Evolutionary conservation across 2,797 vertebrate genomes (phyloP).

Genomic region (Ptychobarbus kaznakovi): DNA sequence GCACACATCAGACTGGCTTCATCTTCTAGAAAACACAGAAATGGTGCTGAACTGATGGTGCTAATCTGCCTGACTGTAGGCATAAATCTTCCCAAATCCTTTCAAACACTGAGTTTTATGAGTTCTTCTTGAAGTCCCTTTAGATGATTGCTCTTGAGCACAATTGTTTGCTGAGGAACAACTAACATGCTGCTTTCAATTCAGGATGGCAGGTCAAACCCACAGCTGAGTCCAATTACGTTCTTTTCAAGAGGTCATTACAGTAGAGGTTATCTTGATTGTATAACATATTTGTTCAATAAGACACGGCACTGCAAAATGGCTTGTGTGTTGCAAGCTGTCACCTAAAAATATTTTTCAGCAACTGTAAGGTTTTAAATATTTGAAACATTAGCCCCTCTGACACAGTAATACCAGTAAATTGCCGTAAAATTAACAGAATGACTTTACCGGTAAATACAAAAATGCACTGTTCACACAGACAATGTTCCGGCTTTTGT

Average conservation of each 20-base stretch:
- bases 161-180: constrained; percentile 15
- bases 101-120: constrained; percentile 18
- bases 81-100: constrained; percentile 30
- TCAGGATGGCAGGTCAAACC: constrained; percentile 17
- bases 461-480: no score
- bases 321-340: background rate
- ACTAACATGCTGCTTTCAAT: constrained; percentile 18
- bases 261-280: constrained; percentile 26
- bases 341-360: background rate
- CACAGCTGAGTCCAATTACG: constrained; percentile 27
- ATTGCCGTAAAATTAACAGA: no score
- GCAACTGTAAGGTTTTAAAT: background rate
- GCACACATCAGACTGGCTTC: constrained; percentile 1
- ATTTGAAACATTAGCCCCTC: background rate
- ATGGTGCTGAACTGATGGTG: constrained; percentile 35
- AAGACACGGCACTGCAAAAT: constrained; percentile 23
- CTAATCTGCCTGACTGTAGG: constrained; percentile 9
- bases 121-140: constrained; percentile 18
- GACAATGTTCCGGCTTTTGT: no score
- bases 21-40: background rate
- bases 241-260: constrained; percentile 16
- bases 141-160: constrained; percentile 24
- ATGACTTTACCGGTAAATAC: no score
- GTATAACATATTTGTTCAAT: constrained; percentile 32
- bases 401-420: no score